Evolutionary conservation across 2,113 vertebrate genomes (phyloP).

Genomic region (Rhagologus leucostigma): DNA sequence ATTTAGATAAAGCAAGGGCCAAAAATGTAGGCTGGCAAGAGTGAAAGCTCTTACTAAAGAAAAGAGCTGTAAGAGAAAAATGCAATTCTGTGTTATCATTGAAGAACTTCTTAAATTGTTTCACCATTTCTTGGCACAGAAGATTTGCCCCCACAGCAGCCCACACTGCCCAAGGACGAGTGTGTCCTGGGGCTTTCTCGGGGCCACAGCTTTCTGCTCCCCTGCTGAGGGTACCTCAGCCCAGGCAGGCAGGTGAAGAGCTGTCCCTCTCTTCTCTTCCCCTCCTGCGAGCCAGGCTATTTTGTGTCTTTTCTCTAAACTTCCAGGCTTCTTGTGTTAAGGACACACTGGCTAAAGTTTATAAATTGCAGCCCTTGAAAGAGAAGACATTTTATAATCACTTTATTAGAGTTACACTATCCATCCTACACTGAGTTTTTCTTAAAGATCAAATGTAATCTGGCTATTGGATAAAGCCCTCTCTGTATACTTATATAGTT

Average conservation of each 20-base stretch:
- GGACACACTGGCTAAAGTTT: neutral
- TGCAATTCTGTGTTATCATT: fast-evolving
- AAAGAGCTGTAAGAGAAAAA: neutral
- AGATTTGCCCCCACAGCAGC: neutral
- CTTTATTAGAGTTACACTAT: neutral
- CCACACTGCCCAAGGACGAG: fast-evolving
- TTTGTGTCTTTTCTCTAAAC: neutral
- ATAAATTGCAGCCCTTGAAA: neutral
- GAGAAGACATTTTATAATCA: neutral
- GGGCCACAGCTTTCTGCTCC: neutral
- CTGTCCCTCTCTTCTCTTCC: neutral
- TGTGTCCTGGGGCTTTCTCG: neutral
- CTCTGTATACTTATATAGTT: neutral
- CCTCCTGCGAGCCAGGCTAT: neutral
- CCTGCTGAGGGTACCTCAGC: neutral
- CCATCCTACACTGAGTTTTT: neutral
- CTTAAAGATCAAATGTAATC: neutral
- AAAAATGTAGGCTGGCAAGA: neutral
- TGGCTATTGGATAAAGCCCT: neutral
- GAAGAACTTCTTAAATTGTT: neutral
- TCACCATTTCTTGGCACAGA: neutral
- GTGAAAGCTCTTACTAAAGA: neutral
- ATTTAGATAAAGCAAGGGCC: neutral
- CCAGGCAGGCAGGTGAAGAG: neutral
- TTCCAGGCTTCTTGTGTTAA: neutral